Conservation (phyloP, 2,888 invertebrate genomes). For the Leptothorax acervorum region DNA sequence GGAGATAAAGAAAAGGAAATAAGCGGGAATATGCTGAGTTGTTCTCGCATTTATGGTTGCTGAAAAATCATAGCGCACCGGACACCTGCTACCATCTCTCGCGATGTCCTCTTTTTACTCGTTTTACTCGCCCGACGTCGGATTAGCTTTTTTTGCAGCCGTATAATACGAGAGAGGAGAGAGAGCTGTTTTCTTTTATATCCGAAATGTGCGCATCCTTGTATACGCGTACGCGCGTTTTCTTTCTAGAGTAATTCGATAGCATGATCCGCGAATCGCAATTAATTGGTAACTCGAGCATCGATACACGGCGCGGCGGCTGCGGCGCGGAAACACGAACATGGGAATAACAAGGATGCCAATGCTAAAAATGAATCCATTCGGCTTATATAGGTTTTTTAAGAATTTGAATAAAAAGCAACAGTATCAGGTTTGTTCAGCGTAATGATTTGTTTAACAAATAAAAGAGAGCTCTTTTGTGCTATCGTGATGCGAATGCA, state of each 20-base stretch:
- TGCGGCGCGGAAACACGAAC: neutral
- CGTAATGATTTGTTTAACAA: slow-evolving; percentile 11
- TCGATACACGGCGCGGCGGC: neutral
- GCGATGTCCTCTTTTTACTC: slow-evolving; percentile 27
- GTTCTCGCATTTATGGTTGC: slow-evolving; percentile 50
- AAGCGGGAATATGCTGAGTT: slow-evolving; percentile 31
- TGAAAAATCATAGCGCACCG: slow-evolving; percentile 47
- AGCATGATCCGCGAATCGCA: slow-evolving; percentile 23
- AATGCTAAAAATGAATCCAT: neutral
- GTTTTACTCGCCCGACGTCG: slow-evolving; percentile 15
- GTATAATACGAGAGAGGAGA: neutral
- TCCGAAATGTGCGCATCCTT: neutral
- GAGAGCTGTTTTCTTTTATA: slow-evolving; percentile 15
- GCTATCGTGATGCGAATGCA: neutral
- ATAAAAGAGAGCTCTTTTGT: neutral
- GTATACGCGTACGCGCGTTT: slow-evolving; percentile 13
- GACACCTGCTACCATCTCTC: slow-evolving; percentile 49
- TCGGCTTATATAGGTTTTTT: slow-evolving; percentile 9
- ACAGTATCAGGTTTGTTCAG: neutral
- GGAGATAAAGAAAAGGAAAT: slow-evolving; percentile 43
- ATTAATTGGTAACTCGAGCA: slow-evolving; percentile 54
- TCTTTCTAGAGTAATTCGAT: slow-evolving; percentile 42
- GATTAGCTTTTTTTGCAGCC: slow-evolving; percentile 1
- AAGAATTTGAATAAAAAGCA: slow-evolving; percentile 16
- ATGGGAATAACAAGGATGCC: slow-evolving; percentile 14